Evolutionary conservation across 2,888 invertebrate genomes (phyloP), one percentile per base, ranked within the genome.

Genomic region (Sphaerophoria rueppellii): DNA sequence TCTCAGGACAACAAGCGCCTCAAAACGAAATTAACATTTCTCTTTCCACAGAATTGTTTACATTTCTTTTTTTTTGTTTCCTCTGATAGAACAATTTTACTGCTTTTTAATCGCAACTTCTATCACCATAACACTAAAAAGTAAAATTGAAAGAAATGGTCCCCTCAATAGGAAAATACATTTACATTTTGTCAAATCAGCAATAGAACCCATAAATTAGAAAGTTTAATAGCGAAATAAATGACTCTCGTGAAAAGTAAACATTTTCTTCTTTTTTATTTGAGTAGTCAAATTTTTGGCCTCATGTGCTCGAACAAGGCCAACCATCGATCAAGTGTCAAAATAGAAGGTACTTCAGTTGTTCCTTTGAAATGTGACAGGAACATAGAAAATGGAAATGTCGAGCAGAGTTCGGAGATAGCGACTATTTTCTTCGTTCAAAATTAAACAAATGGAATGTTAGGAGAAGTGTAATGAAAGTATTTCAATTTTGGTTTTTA

Each of bases 241-340:
- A 76, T 60, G 72, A 83, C 24, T 72, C 14, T 72, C n/a, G 63
- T 73, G 63, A 81, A 24, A 81, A 65, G 73, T 85, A 85, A 81
- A 77, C 81, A 85, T 52, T 55, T 40, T 11, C 12, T 7, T 40
- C 40, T 9, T 7, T 43, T 43, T 6, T n/a, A 4, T 60, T 12
- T 43, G 7, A 9, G 4, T 48, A 63, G 0, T 48, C 14, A 34
- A 32, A 67, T 63, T 63, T 61, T 65, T 40, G 75, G 55, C 40
- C 85, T 81, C 81, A 81, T 81, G 81, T 85, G 81, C 81, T 48
- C 14, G 70, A 74, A 83, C 60, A 76, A 69, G 70, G 54, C 76
- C 57, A 76, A 69, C 69, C 81, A 85, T 85, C 81, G 85, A 85
- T 85, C 85, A 85, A 85, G 76, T 81, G 85, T 85, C 85, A 81